phyloP scores from a whole-genome alignment of 2,797 vertebrate genomes.

The Halcyon chelicuti region DNA sequence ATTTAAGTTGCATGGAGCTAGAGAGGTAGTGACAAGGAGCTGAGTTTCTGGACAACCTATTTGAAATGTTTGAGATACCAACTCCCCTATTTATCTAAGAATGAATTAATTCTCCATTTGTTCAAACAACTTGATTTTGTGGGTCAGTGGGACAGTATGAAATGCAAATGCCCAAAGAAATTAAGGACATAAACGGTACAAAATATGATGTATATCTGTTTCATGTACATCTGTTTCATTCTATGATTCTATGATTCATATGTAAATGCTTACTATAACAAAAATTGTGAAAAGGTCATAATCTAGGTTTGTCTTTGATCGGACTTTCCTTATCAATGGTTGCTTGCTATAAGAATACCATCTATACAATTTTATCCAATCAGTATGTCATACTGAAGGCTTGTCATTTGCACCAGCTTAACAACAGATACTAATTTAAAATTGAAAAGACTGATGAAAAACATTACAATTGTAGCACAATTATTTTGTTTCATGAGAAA shows the following conservation, averaged over 20 bases:
- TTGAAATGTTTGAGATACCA: not conserved
- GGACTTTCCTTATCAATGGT: not conserved
- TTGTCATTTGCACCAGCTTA: not conserved
- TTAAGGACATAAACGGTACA: not conserved
- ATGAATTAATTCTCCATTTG: not conserved
- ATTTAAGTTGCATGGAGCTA: not conserved
- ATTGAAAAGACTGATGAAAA: not conserved
- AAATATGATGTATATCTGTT: not conserved
- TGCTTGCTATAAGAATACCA: not conserved
- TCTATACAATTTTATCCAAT: not conserved
- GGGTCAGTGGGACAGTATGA: not conserved
- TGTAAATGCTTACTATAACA: not conserved
- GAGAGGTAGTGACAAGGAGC: not conserved
- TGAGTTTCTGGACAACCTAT: not conserved
- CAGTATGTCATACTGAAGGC: not conserved
- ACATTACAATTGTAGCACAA: not conserved
- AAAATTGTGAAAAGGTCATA: not conserved
- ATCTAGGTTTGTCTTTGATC: not conserved
- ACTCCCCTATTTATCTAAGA: not conserved
- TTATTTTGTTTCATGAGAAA: not conserved
- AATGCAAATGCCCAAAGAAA: not conserved
- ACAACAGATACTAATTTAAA: not conserved
- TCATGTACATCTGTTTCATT: not conserved
- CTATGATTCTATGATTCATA: not conserved
- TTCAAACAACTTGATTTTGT: not conserved